Percentiles rank a stretch among this genome's conserved stretches.
phyloP scores from a whole-genome alignment of 2,888 invertebrate genomes.

The Oasisia sp. region DNA sequence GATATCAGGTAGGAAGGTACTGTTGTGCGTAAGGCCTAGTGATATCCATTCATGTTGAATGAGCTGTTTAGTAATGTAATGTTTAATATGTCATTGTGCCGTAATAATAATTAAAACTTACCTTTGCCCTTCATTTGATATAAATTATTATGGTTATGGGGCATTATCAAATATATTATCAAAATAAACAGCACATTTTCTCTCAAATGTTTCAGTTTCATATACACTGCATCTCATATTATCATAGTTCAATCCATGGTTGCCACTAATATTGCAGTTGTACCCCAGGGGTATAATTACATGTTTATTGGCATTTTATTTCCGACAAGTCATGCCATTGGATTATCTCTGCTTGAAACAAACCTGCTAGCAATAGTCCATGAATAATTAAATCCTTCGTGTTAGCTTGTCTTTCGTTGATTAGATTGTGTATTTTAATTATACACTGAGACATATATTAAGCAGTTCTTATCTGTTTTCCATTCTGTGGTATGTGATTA shows the following conservation, averaged over 20 bases:
- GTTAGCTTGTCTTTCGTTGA: not conserved
- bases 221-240: not conserved
- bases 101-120: no score
- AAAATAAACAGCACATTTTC: not conserved
- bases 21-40: no score
- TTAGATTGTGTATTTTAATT: not conserved
- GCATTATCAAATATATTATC: not conserved
- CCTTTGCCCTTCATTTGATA: not conserved
- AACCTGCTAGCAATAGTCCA: not conserved
- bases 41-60: no score
- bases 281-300: not conserved
- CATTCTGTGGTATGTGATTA: not conserved
- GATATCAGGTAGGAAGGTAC: no score
- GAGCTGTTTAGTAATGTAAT: no score
- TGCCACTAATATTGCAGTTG: not conserved
- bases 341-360: not conserved
- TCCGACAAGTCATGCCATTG: not conserved
- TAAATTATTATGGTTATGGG: not conserved
- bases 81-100: no score
- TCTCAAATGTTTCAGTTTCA: not conserved
- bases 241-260: not conserved
- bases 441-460: not conserved
- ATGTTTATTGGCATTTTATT: not conserved
- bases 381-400: not conserved
- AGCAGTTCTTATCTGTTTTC: not conserved